These are phyloP conservation scores for Brotula barbata DNA, from an alignment of 2,797 vertebrate species.

Conservation along the genomic window DNA sequence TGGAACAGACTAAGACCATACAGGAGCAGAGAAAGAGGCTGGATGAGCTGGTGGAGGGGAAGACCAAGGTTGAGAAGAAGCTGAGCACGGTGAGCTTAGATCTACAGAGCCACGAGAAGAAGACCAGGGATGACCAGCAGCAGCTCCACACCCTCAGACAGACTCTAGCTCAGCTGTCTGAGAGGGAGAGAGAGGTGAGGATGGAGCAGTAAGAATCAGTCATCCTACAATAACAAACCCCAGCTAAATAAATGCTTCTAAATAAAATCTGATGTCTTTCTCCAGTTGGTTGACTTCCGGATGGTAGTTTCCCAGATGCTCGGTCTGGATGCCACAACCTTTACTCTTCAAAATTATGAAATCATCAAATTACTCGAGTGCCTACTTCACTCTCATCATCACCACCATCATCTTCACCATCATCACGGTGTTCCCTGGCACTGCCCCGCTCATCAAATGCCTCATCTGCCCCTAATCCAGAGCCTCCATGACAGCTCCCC, in stretches of 20 bases:
- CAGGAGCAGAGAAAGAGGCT: conserved; percentile 84
- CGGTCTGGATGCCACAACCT: conserved; percentile 74
- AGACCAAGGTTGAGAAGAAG: conserved; percentile 80
- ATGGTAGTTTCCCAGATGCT: conserved; percentile 84
- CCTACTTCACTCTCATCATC: conserved; percentile 78
- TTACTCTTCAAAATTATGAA: conserved; percentile 83
- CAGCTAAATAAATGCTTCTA: too few species aligned
- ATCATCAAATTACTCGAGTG: conserved; percentile 85
- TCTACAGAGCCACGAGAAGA: conserved; percentile 74
- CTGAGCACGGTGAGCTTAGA: conserved; percentile 79
- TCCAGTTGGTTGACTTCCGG: conserved; percentile 86
- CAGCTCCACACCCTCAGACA: conserved; percentile 62
- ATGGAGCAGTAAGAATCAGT: too few species aligned
- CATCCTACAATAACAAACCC: too few species aligned
- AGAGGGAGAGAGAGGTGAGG: conserved; percentile 85
- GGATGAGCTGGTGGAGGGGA: conserved; percentile 82
- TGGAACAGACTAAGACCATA: conserved; percentile 85
- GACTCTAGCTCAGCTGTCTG: conserved; percentile 80
- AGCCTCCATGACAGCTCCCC: conserved; percentile 20
- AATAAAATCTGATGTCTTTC: conserved; percentile 17
- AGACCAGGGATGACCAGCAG: conserved; percentile 77
- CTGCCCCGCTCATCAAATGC: conserved; percentile 50
- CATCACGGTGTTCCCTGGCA: conserved; percentile 30
- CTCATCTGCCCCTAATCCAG: conserved; percentile 37
- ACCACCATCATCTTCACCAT: conserved; percentile 60